Base-by-base conservation (phyloP, 2,113 vertebrate species). In the Prionailurus bengalensis region DNA sequence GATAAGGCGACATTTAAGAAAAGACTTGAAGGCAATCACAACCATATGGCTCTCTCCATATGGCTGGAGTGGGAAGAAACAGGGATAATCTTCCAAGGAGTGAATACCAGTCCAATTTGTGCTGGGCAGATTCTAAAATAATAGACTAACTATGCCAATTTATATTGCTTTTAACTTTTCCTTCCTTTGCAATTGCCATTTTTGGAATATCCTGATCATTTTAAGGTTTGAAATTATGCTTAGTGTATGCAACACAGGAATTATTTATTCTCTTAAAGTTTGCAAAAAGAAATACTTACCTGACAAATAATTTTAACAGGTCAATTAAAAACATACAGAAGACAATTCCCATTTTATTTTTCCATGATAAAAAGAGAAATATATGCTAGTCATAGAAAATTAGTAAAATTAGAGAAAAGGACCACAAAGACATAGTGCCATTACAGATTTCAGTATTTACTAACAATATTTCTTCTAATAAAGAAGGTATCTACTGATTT, bases 41-140 rank as follows among this genome's bases (percentile, higher is more conserved):
- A 48, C 71, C 98, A 94, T 96, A 91, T 96, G 97, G 91, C 17
- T 82, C 55, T 82, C 63, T 61, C 70, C 97, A 82, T 95, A 84
- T 93, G 95, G 93, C 66, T 51, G 31, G 91, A 97, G 96, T 96
- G 82, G 95, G 85, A 95, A 73, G 97, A 76, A 53, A 36, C 8
- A 23, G 84, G 48, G 82, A 63, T 71, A 53, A 58, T 91, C 78
- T 97, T 96, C 92, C 91, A 95, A 91, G 68, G 63, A 97, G 74
- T 70, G 94, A 86, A 73, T 36, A n/a, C 23, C n/a, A 90, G 92
- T 94, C 89, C 85, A 81, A 78, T n/a, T 51, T 97, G 74, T 79
- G 15, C 93, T 82, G 61, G 95, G 63, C 45, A 94, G 61, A 94
- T 93, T 91, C 89, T 74, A 95, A 96, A 95, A 94, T 95, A 92